These are phyloP conservation scores for Chiloscyllium punctatum DNA, from an alignment of 2,797 vertebrate species.

Conservation along the genomic window DNA sequence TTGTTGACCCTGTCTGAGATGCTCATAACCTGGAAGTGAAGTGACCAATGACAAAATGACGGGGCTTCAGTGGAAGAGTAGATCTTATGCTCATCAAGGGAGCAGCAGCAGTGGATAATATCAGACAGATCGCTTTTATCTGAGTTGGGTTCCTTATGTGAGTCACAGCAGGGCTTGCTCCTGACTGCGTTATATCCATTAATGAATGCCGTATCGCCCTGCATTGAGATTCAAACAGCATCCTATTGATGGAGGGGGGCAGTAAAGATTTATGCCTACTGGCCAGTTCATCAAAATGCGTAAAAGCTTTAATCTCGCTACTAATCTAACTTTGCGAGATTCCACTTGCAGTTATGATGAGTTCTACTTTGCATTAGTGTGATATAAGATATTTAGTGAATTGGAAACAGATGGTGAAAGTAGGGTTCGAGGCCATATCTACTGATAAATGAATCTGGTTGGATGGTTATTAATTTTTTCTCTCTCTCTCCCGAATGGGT, in stretches of 20 bases:
- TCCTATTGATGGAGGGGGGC: not conserved
- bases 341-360: not conserved
- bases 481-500: not conserved
- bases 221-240: not conserved
- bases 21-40: not conserved
- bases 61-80: not conserved
- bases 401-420: not conserved
- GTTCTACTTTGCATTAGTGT: not conserved
- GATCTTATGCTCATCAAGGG: not conserved
- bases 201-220: not conserved
- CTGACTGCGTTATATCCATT: not conserved
- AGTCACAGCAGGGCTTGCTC: conserved; percentile 9
- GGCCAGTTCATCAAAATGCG: not conserved
- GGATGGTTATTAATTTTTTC: not conserved
- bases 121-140: not conserved
- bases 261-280: not conserved
- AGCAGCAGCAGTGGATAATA: not conserved
- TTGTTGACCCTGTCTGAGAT: not conserved
- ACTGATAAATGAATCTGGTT: not conserved
- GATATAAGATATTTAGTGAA: not conserved
- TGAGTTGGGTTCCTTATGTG: not conserved
- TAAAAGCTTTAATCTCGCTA: not conserved
- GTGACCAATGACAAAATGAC: not conserved
- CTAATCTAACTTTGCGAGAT: not conserved
- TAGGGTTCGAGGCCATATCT: not conserved